These are phyloP conservation scores for Bombyx mandarina DNA, from an alignment of 1,140 invertebrate genomes.

Conservation along the genomic window DNA sequence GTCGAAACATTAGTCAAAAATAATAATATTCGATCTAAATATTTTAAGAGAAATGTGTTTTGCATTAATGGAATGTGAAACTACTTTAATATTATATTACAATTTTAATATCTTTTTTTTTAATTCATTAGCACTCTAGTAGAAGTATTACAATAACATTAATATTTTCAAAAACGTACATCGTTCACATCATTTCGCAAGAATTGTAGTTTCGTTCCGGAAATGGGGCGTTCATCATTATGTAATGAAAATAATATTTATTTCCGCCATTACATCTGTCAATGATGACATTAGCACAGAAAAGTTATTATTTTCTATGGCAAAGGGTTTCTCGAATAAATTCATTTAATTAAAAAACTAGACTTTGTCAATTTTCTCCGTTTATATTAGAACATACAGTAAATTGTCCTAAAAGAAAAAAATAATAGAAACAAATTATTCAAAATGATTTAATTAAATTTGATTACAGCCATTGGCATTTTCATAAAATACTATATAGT, in stretches of 20 bases:
- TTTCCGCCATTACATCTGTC: too few relatives aligned
- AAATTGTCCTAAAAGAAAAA: too few relatives aligned
- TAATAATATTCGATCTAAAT: conserved; percentile 1
- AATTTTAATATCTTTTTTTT: conserved; percentile 21
- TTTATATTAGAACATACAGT: too few relatives aligned
- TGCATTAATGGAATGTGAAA: conserved; percentile 61
- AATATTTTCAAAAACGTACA: conserved; percentile 43
- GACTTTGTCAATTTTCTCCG: too few relatives aligned
- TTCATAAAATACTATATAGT: too few relatives aligned
- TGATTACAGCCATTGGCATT: too few relatives aligned
- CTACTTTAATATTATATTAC: conserved; percentile 47
- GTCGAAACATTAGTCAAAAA: conserved; percentile 8
- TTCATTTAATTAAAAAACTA: too few relatives aligned
- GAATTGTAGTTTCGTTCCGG: conserved; percentile 43
- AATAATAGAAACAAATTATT: too few relatives aligned
- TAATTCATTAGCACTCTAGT: conserved; percentile 66
- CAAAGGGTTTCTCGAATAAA: too few relatives aligned
- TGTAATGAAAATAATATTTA: neutral
- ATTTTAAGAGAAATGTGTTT: conserved; percentile 48
- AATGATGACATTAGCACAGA: too few relatives aligned
- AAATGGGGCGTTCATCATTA: conserved; percentile 5
- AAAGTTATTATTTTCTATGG: too few relatives aligned
- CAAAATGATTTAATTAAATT: too few relatives aligned
- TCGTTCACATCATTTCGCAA: conserved; percentile 35
- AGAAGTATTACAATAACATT: conserved; percentile 35